These are phyloP conservation scores for Macrosteles quadrilineatus DNA, from an alignment of 1,140 invertebrate species.

Conservation along the genomic window DNA sequence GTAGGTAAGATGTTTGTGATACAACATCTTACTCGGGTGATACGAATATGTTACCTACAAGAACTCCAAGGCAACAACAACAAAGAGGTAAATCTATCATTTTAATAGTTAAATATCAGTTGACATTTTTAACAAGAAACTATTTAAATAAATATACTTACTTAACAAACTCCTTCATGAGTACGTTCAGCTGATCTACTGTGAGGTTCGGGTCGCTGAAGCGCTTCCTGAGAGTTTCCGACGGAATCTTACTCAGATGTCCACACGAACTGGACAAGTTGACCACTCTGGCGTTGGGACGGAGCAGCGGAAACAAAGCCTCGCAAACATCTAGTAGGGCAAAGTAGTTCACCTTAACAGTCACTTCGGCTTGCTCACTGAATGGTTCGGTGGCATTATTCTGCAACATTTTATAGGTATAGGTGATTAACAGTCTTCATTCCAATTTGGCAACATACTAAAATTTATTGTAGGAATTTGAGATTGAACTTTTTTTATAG, in stretches of 20 bases:
- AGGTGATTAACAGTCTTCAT: not conserved
- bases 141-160: conserved; percentile 46
- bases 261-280: conserved; percentile 72
- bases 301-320: conserved; percentile 67
- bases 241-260: conserved; percentile 58
- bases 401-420: not conserved
- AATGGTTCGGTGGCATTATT: conserved; percentile 61
- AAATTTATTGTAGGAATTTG: not conserved
- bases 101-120: too few relatives aligned
- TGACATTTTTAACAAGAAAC: too few relatives aligned
- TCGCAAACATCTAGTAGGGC: conserved; percentile 63
- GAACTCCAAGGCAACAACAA: too few relatives aligned
- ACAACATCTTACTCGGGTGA: too few relatives aligned
- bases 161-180: conserved; percentile 63
- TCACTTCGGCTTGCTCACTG: conserved; percentile 67
- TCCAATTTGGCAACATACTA: not conserved
- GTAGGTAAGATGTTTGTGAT: too few relatives aligned
- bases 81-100: too few relatives aligned
- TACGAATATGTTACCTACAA: too few relatives aligned
- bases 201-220: conserved; percentile 58
- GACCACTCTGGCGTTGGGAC: conserved; percentile 67
- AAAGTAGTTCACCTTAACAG: conserved; percentile 69
- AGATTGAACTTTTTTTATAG: too few relatives aligned
- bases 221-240: conserved; percentile 53
- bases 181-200: conserved; percentile 52